Evolutionary conservation across 2,888 invertebrate genomes (phyloP), one percentile per base, ranked within the genome.

Genomic region (Orthonevra nobilis): DNA sequence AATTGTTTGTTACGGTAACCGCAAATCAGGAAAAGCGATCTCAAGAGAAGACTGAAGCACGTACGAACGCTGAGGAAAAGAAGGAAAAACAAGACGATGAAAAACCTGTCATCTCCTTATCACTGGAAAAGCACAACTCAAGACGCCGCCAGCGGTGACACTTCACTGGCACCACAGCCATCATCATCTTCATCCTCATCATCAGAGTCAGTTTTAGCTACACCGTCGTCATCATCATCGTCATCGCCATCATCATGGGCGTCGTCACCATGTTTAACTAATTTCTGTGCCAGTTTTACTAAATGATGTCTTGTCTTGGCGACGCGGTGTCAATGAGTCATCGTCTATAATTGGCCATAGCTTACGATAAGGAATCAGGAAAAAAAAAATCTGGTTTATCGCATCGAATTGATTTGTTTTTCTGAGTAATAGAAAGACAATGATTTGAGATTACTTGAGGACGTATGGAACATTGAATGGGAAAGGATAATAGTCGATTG

Each of bases 61-160:
- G n/a, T n/a, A n/a, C n/a, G n/a, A n/a, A n/a, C 7, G 12, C 3
- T 40, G 12, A n/a, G n/a, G n/a, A n/a, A n/a, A n/a, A n/a, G n/a
- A n/a, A n/a, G n/a, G 10, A 38, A 38, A 68, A 70, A 26, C 40
- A 23, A 70, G 61, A 10, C n/a, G 15, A 30, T 36, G 48, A 56
- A 60, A 64, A 70, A 77, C 63, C 70, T 77, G 70, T 70, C 75
- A 70, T 77, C 70, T 77, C 75, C 75, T 77, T 77, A 70, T 70
- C 75, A 58, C 34, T 52, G 14, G 6, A 30, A 58, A 52, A 36
- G 63, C 42, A 70, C 23, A 44, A 32, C 44, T 32, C 23, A 44
- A 64, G 64, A 77, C 64, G 63, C 64, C 64, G 42, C 58, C 64
- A 44, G 50, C 63, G 69, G 54, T 48, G 42, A 42, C 60, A 60